Conservation (phyloP, 2,888 invertebrate genomes). For the Stegana nigrithorax region DNA sequence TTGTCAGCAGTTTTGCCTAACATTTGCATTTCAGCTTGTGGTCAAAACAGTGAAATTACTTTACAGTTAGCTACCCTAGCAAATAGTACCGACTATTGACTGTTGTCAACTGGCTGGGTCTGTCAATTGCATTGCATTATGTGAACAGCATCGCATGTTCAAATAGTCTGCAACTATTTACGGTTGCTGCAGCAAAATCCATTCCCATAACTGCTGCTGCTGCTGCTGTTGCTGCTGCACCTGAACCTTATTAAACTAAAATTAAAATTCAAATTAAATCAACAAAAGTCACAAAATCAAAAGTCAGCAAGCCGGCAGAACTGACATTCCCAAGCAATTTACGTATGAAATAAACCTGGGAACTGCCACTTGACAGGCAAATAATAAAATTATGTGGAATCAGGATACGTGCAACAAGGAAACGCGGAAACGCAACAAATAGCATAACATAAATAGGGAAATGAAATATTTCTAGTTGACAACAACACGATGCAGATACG, state of each 20-base stretch:
- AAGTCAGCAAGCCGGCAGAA: background rate
- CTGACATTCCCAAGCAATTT: background rate
- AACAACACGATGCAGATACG: background rate
- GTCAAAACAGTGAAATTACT: too few species aligned
- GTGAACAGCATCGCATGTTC: too few species aligned
- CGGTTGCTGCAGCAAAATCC: too few species aligned
- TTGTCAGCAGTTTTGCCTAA: too few species aligned
- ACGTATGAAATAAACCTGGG: slow-evolving; percentile 1
- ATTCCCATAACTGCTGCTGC: slow-evolving; percentile 4
- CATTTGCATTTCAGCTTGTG: too few species aligned
- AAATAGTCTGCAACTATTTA: too few species aligned
- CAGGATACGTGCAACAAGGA: slow-evolving; percentile 37
- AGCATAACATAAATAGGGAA: slow-evolving; percentile 9
- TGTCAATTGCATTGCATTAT: too few species aligned
- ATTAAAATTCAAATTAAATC: background rate
- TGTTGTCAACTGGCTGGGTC: too few species aligned
- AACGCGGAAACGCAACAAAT: slow-evolving; percentile 44
- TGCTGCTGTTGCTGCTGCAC: too few species aligned
- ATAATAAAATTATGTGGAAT: slow-evolving; percentile 56
- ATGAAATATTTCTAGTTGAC: slow-evolving; percentile 8
- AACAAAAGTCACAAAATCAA: slow-evolving; percentile 1
- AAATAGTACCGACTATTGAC: too few species aligned
- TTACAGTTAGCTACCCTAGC: too few species aligned
- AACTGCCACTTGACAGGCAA: slow-evolving; percentile 49
- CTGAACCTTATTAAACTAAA: background rate